phyloP scores from a whole-genome alignment of 2,113 vertebrate genomes.

The Cynocephalus volans region DNA sequence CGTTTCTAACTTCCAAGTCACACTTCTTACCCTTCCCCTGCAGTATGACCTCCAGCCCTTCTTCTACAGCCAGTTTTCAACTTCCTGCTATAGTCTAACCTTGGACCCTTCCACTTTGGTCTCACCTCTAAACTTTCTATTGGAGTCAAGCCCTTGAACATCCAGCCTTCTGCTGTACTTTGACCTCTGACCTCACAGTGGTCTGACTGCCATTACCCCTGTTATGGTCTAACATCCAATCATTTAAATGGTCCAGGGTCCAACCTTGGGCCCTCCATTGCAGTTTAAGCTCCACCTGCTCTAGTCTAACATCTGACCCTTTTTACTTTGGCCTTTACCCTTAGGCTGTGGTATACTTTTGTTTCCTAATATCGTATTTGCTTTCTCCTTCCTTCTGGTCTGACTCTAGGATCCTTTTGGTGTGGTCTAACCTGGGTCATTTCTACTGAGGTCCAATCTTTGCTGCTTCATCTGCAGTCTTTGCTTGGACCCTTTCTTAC shows the following conservation, averaged over 20 bases:
- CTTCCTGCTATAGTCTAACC: background rate
- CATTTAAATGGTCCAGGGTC: fast-evolving
- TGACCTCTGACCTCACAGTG: background rate
- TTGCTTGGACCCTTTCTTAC: background rate
- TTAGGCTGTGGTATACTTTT: fast-evolving
- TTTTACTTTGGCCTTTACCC: background rate
- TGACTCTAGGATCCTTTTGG: background rate
- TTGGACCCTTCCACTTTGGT: background rate
- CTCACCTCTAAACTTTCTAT: background rate
- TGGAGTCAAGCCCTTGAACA: background rate
- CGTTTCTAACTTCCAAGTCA: fast-evolving
- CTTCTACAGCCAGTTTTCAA: background rate
- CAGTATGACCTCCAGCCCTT: background rate
- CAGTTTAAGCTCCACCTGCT: background rate
- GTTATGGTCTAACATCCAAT: background rate
- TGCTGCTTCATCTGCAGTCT: background rate
- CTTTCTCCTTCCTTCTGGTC: background rate
- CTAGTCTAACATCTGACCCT: background rate
- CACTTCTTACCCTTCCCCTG: background rate
- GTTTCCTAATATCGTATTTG: fast-evolving
- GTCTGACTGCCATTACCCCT: background rate
- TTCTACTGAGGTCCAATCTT: background rate
- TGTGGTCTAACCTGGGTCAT: background rate
- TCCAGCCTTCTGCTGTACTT: background rate
- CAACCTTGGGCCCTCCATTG: background rate